Conservation (phyloP, 2,113 vertebrate species). For the Oreochromis spilurus region DNA sequence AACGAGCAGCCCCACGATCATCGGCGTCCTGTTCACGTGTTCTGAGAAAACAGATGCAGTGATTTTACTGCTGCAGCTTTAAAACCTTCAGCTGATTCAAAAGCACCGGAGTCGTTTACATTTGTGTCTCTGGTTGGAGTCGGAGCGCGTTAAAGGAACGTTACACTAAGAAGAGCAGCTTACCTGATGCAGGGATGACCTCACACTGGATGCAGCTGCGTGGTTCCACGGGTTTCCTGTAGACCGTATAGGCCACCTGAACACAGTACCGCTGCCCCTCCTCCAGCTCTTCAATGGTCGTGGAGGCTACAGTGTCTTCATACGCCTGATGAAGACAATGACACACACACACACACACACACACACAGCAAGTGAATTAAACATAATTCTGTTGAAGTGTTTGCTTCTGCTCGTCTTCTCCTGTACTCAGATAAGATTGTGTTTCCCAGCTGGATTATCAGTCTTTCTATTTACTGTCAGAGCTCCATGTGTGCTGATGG, state of each 20-base stretch:
- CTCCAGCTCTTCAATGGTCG: fast-evolving
- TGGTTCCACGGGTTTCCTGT: fast-evolving
- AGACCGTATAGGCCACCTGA: background rate
- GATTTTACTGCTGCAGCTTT: background rate
- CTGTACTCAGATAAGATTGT: background rate
- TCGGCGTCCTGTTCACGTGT: background rate
- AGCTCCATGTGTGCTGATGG: background rate
- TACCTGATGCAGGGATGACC: background rate
- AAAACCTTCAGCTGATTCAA: background rate
- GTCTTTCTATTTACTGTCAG: background rate
- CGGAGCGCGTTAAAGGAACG: fast-evolving
- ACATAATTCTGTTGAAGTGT: background rate
- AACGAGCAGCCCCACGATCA: background rate
- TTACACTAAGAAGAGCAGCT: background rate
- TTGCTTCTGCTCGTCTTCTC: background rate
- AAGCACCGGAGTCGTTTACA: background rate
- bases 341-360: too few relatives aligned
- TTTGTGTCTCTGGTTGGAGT: background rate
- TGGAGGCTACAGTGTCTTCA: fast-evolving
- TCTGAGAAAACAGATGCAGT: background rate
- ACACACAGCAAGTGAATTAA: background rate
- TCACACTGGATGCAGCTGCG: background rate
- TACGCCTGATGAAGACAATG: background rate
- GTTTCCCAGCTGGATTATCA: background rate
- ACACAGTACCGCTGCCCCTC: background rate